Conservation (phyloP, 2,888 invertebrate species). For the Meta bourneti region DNA sequence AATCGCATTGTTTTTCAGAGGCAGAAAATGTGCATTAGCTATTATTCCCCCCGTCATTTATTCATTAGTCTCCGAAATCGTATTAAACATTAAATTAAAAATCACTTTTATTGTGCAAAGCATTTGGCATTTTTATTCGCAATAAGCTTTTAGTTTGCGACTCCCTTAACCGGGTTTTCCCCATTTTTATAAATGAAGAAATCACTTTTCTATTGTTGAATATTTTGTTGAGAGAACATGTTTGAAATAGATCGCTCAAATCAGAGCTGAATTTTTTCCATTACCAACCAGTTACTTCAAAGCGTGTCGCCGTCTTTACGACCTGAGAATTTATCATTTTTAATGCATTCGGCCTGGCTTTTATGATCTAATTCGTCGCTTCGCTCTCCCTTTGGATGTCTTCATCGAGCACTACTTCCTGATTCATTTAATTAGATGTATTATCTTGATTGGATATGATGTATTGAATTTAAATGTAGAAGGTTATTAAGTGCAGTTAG, state of each 20-base stretch:
- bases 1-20: conserved; percentile 39
- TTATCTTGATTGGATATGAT: neutral
- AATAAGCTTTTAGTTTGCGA: neutral
- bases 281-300: no score
- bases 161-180: neutral
- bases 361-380: neutral
- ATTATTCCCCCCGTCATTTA: conserved; percentile 28
- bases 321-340: neutral
- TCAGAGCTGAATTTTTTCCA: neutral
- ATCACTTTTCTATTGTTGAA: neutral
- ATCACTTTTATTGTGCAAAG: conserved; percentile 36
- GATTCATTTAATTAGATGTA: neutral
- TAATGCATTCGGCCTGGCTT: neutral
- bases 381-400: neutral
- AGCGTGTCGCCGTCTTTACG: neutral
- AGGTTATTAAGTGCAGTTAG: neutral
- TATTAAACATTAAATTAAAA: conserved; percentile 43
- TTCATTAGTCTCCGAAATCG: conserved; percentile 42
- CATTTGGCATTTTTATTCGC: conserved; percentile 12
- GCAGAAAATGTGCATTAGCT: conserved; percentile 23
- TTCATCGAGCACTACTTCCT: neutral
- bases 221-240: neutral
- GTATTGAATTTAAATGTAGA: neutral
- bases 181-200: conserved; percentile 1
- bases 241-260: neutral